Evolutionary conservation across 2,113 vertebrate species (phyloP).

Genomic region (Ramphastos sulfuratus): DNA sequence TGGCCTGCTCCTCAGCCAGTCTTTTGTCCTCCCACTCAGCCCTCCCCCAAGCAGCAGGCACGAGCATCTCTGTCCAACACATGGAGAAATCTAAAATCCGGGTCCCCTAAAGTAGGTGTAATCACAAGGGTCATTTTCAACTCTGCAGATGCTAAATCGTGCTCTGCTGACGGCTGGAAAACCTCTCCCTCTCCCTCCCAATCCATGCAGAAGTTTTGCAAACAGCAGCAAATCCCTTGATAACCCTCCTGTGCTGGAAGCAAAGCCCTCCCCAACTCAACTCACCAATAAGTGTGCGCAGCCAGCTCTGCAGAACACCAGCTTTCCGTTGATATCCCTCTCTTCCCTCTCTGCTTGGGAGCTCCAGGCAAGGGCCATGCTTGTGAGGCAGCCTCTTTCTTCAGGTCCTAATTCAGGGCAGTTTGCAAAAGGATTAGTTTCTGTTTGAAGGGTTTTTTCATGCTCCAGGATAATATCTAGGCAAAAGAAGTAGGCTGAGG

Average conservation of each 20-base stretch:
- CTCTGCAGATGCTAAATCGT: conserved; percentile 64
- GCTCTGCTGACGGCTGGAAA: conserved; percentile 69
- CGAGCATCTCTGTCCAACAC: background rate
- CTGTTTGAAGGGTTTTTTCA: conserved; percentile 42
- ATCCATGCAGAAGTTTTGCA: conserved; percentile 61
- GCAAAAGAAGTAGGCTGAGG: background rate
- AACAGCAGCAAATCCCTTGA: conserved; percentile 69
- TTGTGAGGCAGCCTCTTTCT: conserved; percentile 39
- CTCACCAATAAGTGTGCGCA: conserved; percentile 14
- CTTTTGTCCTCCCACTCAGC: background rate
- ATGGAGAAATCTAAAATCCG: background rate
- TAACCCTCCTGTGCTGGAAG: conserved; percentile 63
- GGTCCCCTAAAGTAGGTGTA: conserved; percentile 35
- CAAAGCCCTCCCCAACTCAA: conserved; percentile 58
- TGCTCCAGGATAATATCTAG: background rate
- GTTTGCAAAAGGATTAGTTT: conserved; percentile 55
- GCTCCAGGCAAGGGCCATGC: conserved; percentile 47
- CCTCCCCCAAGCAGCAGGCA: background rate
- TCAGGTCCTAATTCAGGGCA: conserved; percentile 33
- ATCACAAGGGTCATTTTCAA: conserved; percentile 57
- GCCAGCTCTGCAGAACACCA: conserved; percentile 38
- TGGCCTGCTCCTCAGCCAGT: accelerated
- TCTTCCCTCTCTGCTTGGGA: background rate
- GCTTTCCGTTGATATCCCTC: background rate
- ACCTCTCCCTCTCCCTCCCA: conserved; percentile 53